Base-by-base conservation (phyloP, 2,797 vertebrate genomes). In the Pitangus sulphuratus region DNA sequence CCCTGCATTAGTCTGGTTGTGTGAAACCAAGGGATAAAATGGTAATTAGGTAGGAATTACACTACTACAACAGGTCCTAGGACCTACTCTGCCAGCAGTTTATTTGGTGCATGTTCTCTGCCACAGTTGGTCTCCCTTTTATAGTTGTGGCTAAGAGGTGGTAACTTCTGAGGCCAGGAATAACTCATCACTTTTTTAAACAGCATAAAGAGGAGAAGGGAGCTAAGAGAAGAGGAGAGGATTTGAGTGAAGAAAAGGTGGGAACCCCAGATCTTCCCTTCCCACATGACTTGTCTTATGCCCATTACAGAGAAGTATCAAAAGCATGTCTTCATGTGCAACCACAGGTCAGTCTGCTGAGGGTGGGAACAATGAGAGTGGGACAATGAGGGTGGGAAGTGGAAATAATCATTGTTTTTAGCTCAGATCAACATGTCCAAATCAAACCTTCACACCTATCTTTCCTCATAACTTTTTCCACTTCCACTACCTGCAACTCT, bases 401-500 rank as follows among this genome's bases (percentile, higher is more conserved):
- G 96, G 95, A 97, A 96, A 96, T 84, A 91, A 57, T 57, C 0
- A 0, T 86, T 95, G 93, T 91, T 96, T 93, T 93, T 82, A 90
- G 51, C 68, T 90, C 5, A 2, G 51, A 92, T 57, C 40, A 91
- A 58, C 76, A 53, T 33, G 76, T 86, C 94, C 87, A 97, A 95
- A 91, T 85, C 93, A 96, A 95, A 94, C 85, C 92, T 94, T 92
- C 54, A 94, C 80, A 77, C 65, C 68, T 95, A 87, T 94, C 94
- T 96, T 91, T 80, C 94, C 92, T 96, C 94, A 58, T 95, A 93
- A 88, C 76, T 93, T 96, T 96, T 97, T 97, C 96, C 95, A 88
- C 86, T 94, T 97, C 95, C 95, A 15, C 81, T 96, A 93, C 83
- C 92, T 95, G 85, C 80, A 69, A 69, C 47, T 80, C 33, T 93